Evolutionary conservation across 2,113 vertebrate genomes (phyloP).

Genomic region (Neodon shergylaensis): DNA sequence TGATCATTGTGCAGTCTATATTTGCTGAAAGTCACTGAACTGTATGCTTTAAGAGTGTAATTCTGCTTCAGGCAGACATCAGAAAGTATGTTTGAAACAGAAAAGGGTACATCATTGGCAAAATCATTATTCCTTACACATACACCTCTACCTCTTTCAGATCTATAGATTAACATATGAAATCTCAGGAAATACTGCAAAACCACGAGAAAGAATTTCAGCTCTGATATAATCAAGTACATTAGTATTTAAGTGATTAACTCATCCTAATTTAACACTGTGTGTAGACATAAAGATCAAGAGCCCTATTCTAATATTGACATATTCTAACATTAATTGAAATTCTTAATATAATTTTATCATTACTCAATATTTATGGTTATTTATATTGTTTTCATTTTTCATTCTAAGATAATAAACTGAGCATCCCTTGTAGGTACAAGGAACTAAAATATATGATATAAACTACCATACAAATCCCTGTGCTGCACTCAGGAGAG

Average conservation of each 20-base stretch:
- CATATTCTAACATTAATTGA: too few relatives aligned
- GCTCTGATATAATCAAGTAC: background rate
- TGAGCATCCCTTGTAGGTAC: background rate
- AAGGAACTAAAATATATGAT: background rate
- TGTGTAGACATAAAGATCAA: background rate
- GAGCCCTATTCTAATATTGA: too few relatives aligned
- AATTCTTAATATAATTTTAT: background rate
- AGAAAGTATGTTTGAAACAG: background rate
- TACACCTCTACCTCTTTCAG: background rate
- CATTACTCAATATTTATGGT: background rate
- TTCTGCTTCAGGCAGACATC: background rate
- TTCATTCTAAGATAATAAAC: background rate
- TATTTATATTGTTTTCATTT: conserved; percentile 1
- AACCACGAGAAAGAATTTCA: background rate
- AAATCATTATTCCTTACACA: background rate
- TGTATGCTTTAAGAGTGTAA: background rate
- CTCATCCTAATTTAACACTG: background rate
- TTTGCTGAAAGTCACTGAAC: background rate
- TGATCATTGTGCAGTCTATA: background rate
- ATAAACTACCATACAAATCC: background rate
- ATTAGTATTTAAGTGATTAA: background rate
- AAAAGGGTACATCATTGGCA: background rate
- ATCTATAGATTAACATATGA: background rate
- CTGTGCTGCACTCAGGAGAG: too few relatives aligned
- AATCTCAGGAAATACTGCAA: background rate